Percentiles rank a stretch among this genome's conserved stretches.
Conservation (phyloP, 2,888 invertebrate species). For the Chrysolina oricalcia region DNA sequence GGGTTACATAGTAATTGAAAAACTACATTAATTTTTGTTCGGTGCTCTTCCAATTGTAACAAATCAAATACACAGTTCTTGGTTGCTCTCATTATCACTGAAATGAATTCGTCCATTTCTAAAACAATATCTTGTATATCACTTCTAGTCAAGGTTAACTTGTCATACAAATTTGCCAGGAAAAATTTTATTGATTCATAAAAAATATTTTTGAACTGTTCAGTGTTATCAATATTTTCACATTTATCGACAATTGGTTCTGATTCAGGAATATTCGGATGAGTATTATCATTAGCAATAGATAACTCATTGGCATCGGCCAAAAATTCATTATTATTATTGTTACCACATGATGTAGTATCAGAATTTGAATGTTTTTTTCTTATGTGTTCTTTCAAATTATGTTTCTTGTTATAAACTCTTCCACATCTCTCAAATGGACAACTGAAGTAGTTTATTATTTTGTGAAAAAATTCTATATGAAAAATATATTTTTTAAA, state of each 20-base stretch:
- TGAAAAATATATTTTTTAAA: constrained; percentile 26
- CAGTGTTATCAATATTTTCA: constrained; percentile 19
- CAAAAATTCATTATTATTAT: constrained; percentile 10
- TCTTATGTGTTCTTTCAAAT: constrained; percentile 22
- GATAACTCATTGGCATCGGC: constrained; percentile 1
- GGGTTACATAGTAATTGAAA: constrained; percentile 19
- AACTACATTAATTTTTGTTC: constrained; percentile 24
- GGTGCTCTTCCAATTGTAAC: constrained; percentile 16
- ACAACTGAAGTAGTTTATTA: constrained; percentile 29
- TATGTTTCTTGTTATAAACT: constrained; percentile 27
- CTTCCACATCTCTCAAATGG: constrained; percentile 24
- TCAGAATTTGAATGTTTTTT: constrained; percentile 24
- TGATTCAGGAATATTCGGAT: constrained; percentile 3
- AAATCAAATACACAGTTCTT: constrained; percentile 28
- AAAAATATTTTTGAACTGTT: constrained; percentile 17
- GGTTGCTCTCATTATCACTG: constrained; percentile 27
- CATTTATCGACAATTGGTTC: constrained; percentile 6
- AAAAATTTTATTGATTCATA: constrained; percentile 20
- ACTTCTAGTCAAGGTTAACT: constrained; percentile 23
- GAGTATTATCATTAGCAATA: constrained; percentile 18
- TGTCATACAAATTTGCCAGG: constrained; percentile 20
- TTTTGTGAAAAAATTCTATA: constrained; percentile 18
- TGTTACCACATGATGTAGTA: not conserved
- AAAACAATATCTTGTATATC: constrained; percentile 23
- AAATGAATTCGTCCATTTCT: constrained; percentile 24